A percentile compares a stretch with the other conserved stretches of the same genome.
phyloP scores from a whole-genome alignment of 2,888 invertebrate species.

The Dorcus parallelipipedus region DNA sequence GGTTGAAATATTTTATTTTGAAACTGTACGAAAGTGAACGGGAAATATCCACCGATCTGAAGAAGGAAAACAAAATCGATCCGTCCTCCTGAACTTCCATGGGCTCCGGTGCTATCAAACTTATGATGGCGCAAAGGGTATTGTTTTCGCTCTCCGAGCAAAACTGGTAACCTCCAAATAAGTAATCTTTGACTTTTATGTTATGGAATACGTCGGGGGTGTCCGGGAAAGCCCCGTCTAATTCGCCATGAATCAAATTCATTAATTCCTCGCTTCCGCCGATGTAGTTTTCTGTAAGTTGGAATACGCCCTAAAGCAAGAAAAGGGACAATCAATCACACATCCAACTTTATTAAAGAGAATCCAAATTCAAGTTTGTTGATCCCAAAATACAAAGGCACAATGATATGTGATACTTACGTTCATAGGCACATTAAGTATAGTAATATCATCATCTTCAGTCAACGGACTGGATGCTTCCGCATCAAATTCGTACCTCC shows the following conservation, averaged over 20 bases:
- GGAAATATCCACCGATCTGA: slow-evolving; percentile 9
- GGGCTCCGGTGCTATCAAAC: not conserved
- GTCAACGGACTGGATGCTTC: slow-evolving; percentile 55
- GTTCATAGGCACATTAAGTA: slow-evolving; percentile 53
- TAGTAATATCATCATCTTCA: slow-evolving; percentile 56
- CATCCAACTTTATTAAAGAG: no score
- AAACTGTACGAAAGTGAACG: not conserved
- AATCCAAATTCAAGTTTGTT: not conserved
- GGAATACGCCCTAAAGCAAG: slow-evolving; percentile 5
- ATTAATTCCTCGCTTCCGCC: not conserved
- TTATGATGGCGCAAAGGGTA: not conserved
- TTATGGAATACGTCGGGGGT: slow-evolving; percentile 50
- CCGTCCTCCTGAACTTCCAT: slow-evolving; percentile 4
- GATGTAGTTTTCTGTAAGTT: slow-evolving; percentile 1
- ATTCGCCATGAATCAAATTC: not conserved
- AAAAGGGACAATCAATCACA: not conserved
- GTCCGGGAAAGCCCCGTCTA: slow-evolving; percentile 11
- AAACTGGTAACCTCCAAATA: slow-evolving; percentile 59
- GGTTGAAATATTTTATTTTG: not conserved
- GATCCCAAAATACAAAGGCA: not conserved
- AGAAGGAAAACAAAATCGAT: slow-evolving; percentile 11
- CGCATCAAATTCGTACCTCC: slow-evolving; percentile 56
- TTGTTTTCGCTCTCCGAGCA: slow-evolving; percentile 39
- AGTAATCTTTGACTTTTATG: slow-evolving; percentile 54
- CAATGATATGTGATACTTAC: slow-evolving; percentile 45